phyloP scores from a whole-genome alignment of 2,113 vertebrate genomes.

The Austrofundulus limnaeus region DNA sequence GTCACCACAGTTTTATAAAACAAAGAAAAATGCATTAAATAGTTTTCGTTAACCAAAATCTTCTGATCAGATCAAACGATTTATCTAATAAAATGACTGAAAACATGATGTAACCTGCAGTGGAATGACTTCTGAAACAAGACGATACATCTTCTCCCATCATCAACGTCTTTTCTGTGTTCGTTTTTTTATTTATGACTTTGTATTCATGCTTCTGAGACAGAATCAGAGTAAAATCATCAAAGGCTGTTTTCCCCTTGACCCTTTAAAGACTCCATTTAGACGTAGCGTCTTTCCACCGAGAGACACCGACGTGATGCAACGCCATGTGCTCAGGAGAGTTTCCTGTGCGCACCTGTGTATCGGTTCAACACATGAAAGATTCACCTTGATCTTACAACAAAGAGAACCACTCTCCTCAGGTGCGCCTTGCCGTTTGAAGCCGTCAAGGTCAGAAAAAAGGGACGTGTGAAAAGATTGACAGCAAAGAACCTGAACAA shows the following conservation, averaged over 20 bases:
- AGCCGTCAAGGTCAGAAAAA: slow-evolving; percentile 33
- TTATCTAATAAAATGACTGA: too few relatives aligned
- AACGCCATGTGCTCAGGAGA: slow-evolving; percentile 8
- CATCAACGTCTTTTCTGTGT: not conserved
- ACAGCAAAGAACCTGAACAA: slow-evolving; percentile 25
- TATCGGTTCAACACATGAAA: slow-evolving; percentile 26
- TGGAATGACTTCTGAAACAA: too few relatives aligned
- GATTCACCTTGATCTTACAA: slow-evolving; percentile 36
- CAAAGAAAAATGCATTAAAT: too few relatives aligned
- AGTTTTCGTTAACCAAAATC: too few relatives aligned
- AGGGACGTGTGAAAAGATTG: slow-evolving; percentile 22
- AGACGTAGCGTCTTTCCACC: not conserved
- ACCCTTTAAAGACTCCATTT: slow-evolving; percentile 30
- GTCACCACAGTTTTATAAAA: slow-evolving; percentile 10
- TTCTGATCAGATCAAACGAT: too few relatives aligned
- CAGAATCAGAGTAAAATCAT: slow-evolving; percentile 41
- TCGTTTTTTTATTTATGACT: not conserved
- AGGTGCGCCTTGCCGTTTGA: slow-evolving; percentile 22
- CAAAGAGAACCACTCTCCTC: slow-evolving; percentile 21
- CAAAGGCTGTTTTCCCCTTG: slow-evolving; percentile 24
- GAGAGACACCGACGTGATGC: slow-evolving; percentile 41
- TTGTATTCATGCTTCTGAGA: slow-evolving; percentile 26
- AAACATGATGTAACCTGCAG: too few relatives aligned
- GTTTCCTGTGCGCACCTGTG: not conserved
- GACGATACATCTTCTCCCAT: not conserved